Evolutionary conservation across 2,113 vertebrate genomes (phyloP).

Genomic region (Rhineura floridana): DNA sequence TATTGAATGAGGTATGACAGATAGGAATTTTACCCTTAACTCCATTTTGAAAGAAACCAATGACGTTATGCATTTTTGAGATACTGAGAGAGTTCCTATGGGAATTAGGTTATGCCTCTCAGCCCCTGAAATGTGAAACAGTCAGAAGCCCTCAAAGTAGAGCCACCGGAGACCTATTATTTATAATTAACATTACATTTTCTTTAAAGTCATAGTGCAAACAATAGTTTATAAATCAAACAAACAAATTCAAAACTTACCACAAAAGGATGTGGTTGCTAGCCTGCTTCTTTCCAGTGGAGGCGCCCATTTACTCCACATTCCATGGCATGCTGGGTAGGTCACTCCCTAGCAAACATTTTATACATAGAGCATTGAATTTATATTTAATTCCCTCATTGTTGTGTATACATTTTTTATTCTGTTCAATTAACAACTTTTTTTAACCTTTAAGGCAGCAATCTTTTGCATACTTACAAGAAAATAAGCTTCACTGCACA

Average conservation of each 20-base stretch:
- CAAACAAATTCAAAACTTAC: slow-evolving; percentile 73
- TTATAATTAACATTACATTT: background rate
- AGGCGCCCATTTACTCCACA: slow-evolving; percentile 99
- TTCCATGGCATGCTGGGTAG: slow-evolving; percentile 95
- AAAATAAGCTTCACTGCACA: background rate
- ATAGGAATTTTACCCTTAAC: background rate
- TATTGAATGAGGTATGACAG: background rate
- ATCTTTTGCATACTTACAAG: background rate
- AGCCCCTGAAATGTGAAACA: background rate
- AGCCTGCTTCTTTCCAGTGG: slow-evolving; percentile 94
- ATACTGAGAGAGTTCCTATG: background rate
- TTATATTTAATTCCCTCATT: slow-evolving; percentile 30
- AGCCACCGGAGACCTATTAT: background rate
- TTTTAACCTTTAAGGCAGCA: background rate
- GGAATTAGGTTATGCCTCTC: background rate
- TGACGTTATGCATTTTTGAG: background rate
- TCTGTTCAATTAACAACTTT: background rate
- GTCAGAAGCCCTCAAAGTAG: background rate
- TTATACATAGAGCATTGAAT: background rate
- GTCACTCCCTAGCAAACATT: slow-evolving; percentile 88
- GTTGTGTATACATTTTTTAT: background rate
- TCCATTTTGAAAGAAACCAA: background rate
- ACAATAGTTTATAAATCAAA: background rate
- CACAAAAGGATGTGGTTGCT: slow-evolving; percentile 95
- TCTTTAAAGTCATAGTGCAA: background rate